Evolutionary conservation across 1,140 invertebrate genomes (phyloP).

Genomic region (Holotrichia oblita): DNA sequence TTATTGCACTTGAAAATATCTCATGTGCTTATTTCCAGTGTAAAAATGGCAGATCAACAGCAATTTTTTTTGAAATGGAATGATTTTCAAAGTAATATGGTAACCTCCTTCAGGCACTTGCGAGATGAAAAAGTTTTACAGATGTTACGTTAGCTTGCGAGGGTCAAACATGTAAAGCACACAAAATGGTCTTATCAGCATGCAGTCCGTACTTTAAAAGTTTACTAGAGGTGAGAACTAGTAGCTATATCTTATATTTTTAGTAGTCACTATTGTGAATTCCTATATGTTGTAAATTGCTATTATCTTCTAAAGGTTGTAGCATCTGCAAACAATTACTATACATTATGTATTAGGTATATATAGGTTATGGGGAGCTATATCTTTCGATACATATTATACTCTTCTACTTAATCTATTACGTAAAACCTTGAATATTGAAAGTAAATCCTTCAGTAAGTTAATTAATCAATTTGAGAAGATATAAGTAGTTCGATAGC

Average conservation of each 20-base stretch:
- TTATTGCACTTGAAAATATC: background rate
- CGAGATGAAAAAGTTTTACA: constrained; percentile 92
- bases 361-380: no score
- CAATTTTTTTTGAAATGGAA: constrained; percentile 98
- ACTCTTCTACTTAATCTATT: no score
- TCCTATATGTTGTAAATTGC: background rate
- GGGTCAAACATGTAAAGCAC: constrained; percentile 92
- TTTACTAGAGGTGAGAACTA: constrained; percentile 76
- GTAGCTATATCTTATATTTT: no score
- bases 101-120: constrained; percentile 90
- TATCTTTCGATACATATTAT: no score
- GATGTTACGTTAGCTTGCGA: constrained; percentile 92
- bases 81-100: constrained; percentile 96
- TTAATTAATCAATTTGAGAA: no score
- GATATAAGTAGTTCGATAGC: no score
- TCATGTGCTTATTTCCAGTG: background rate
- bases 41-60: constrained; percentile 59
- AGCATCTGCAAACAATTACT: no score
- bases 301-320: background rate
- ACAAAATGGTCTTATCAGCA: constrained; percentile 94
- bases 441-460: no score
- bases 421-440: no score
- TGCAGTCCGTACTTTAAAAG: constrained; percentile 95
- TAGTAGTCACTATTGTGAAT: no score
- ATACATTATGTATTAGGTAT: no score